These are phyloP conservation scores for Selenia dentaria DNA, from an alignment of 2,888 invertebrate species.

Conservation along the genomic window DNA sequence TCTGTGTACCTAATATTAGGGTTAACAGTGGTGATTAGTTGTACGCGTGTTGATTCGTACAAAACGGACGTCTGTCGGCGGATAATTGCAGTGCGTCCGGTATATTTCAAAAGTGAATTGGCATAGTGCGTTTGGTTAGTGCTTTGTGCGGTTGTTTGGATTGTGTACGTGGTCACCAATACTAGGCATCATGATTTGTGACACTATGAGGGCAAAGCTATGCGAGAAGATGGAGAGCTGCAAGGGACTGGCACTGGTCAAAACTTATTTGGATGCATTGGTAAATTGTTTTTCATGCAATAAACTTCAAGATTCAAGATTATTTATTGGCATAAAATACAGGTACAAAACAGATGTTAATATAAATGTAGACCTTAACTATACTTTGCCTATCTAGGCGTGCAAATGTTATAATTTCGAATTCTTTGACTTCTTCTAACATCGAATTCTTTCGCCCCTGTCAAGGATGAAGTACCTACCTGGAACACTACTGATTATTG, in stretches of 20 bases:
- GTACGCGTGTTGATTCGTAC: conserved; percentile 22
- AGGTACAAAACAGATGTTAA: no score
- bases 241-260: conserved; percentile 68
- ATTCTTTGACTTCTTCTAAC: no score
- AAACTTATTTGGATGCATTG: conserved; percentile 70
- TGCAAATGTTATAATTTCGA: no score
- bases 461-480: no score
- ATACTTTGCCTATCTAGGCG: no score
- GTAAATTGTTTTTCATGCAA: no score
- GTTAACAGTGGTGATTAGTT: conserved; percentile 27
- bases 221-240: conserved; percentile 75
- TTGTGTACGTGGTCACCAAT: conserved; percentile 32
- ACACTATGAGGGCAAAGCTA: conserved; percentile 67
- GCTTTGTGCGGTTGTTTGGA: conserved; percentile 41
- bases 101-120: conserved; percentile 60
- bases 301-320: no score
- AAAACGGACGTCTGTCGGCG: conserved; percentile 29
- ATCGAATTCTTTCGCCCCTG: no score
- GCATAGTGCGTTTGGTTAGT: conserved; percentile 47
- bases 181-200: conserved; percentile 64
- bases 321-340: no score
- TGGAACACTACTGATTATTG: no score
- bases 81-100: conserved; percentile 66
- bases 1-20: conserved; percentile 19
- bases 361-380: no score